phyloP scores from a whole-genome alignment of 2,113 vertebrate genomes.

The Crotalus tigris region DNA sequence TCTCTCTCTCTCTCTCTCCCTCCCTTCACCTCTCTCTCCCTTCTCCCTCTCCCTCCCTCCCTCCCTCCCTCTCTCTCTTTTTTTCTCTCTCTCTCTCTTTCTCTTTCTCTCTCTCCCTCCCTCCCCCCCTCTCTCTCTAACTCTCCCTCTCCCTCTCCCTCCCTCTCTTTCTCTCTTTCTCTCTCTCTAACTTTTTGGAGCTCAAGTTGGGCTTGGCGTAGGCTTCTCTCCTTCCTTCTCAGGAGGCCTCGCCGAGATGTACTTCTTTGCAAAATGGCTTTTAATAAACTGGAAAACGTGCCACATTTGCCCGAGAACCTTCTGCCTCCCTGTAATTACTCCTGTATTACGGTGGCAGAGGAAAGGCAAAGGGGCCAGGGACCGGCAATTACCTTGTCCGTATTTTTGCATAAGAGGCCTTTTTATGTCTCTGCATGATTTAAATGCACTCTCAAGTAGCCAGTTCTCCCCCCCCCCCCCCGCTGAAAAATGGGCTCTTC shows the following conservation, averaged over 20 bases:
- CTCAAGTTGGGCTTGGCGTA: not conserved
- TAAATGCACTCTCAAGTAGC: slow-evolving; percentile 7
- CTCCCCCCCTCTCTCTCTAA: no score
- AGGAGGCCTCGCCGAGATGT: not conserved
- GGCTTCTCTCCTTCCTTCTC: not conserved
- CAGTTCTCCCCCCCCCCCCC: not conserved
- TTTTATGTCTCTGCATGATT: slow-evolving; percentile 12
- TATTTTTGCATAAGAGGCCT: slow-evolving; percentile 22
- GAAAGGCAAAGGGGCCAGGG: slow-evolving; percentile 14
- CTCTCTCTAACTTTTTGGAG: not conserved
- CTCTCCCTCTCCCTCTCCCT: no score
- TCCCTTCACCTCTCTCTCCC: no score
- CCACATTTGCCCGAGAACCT: not conserved
- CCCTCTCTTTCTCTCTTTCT: no score
- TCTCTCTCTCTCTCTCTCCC: no score
- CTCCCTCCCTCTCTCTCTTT: no score
- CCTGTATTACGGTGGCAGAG: slow-evolving; percentile 11
- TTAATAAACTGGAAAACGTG: slow-evolving; percentile 15
- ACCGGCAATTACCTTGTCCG: not conserved
- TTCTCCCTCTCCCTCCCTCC: no score
- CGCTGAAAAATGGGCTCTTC: not conserved
- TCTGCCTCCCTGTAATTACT: slow-evolving; percentile 18
- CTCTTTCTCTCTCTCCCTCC: no score
- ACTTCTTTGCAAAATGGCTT: not conserved
- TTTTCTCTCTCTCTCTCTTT: no score